Evolutionary conservation across 2,797 vertebrate genomes (phyloP).

Genomic region (Erethizon dorsatum): DNA sequence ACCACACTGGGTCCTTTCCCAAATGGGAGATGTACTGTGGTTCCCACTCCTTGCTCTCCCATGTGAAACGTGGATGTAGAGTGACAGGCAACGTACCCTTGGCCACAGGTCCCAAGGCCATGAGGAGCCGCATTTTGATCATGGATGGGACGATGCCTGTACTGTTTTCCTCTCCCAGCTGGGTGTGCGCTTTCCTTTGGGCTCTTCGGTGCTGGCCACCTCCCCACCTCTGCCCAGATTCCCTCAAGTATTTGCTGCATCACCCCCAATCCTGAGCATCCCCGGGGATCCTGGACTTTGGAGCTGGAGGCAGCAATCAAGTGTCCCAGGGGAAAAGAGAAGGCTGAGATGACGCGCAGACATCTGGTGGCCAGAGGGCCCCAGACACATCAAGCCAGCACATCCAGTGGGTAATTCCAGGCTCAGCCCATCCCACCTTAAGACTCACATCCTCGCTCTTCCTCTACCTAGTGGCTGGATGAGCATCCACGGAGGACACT

Average conservation of each 20-base stretch:
- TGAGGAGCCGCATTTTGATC: neutral
- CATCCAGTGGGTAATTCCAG: neutral
- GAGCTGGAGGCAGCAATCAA: neutral
- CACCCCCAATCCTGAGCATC: neutral
- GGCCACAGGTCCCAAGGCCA: neutral
- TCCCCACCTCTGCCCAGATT: neutral
- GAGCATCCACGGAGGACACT: neutral
- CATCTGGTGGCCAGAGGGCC: neutral
- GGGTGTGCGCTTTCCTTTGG: neutral
- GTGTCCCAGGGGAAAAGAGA: neutral
- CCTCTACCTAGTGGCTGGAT: neutral
- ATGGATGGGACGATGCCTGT: neutral
- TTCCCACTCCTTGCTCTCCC: neutral
- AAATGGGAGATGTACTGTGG: neutral
- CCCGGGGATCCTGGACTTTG: neutral
- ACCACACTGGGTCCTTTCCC: neutral
- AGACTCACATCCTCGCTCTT: neutral
- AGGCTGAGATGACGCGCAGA: neutral
- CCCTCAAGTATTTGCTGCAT: neutral
- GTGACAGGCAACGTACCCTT: neutral
- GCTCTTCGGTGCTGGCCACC: neutral
- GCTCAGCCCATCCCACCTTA: neutral
- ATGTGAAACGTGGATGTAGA: neutral
- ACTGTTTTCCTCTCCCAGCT: neutral
- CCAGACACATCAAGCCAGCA: neutral